phyloP scores from a whole-genome alignment of 2,888 invertebrate genomes.

The Sinelater perroti region DNA sequence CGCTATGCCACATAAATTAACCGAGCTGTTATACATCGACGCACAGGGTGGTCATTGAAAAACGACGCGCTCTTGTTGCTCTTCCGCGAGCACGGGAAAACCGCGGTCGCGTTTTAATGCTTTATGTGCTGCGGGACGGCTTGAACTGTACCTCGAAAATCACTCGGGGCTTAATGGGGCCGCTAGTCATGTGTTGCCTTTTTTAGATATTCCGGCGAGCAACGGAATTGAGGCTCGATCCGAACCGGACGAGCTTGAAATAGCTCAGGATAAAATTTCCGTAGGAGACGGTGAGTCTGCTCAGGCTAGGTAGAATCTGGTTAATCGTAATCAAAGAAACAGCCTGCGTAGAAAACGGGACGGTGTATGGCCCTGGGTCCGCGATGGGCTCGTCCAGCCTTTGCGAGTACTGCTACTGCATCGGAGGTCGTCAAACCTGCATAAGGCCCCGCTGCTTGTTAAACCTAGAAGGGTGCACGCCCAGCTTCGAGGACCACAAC shows the following conservation, averaged over 20 bases:
- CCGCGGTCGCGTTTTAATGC: no score
- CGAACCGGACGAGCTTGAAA: constrained; percentile 46
- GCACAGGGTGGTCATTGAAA: no score
- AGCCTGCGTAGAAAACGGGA: constrained; percentile 78
- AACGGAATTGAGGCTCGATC: constrained; percentile 54
- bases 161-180: no score
- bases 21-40: background rate
- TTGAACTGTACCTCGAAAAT: no score
- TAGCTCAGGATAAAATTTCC: constrained; percentile 27
- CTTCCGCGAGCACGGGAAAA: no score
- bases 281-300: constrained; percentile 44
- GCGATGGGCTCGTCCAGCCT: constrained; percentile 80
- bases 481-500: constrained; percentile 68
- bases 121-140: no score
- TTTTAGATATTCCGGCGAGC: constrained; percentile 34
- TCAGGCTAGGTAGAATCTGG: background rate
- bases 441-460: constrained; percentile 83
- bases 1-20: constrained; percentile 15
- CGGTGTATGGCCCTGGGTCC: constrained; percentile 80
- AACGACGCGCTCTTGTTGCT: no score
- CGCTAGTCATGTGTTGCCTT: no score
- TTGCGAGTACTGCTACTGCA: constrained; percentile 89
- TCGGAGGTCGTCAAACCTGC: constrained; percentile 74
- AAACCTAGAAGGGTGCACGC: constrained; percentile 75
- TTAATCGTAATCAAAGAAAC: background rate